Conservation (phyloP, 1,140 invertebrate genomes). For the Neelides sp. region DNA sequence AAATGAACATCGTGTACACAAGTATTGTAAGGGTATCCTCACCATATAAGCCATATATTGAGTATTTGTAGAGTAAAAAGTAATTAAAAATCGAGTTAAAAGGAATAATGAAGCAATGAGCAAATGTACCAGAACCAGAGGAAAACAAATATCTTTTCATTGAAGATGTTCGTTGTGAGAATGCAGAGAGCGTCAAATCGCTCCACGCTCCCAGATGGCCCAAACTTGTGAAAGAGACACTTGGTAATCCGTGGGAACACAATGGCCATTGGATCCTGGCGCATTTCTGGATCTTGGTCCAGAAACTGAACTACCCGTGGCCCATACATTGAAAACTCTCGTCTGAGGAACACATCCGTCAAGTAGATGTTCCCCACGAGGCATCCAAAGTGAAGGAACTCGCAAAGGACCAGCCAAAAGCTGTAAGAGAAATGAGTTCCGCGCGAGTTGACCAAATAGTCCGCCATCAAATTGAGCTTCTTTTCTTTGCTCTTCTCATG, state of each 20-base stretch:
- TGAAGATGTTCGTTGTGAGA: slow-evolving; percentile 34
- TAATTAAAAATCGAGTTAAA: too few relatives aligned
- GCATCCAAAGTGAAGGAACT: slow-evolving; percentile 36
- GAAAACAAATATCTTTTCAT: slow-evolving; percentile 27
- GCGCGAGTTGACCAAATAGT: too few relatives aligned
- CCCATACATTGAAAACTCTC: slow-evolving; percentile 39
- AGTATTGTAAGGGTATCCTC: too few relatives aligned
- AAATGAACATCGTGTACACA: too few relatives aligned
- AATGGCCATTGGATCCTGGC: slow-evolving; percentile 34
- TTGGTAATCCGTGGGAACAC: slow-evolving; percentile 37
- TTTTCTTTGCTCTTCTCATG: too few relatives aligned
- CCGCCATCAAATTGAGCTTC: too few relatives aligned
- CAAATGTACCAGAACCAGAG: slow-evolving; percentile 27
- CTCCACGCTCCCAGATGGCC: slow-evolving; percentile 21
- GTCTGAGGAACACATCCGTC: slow-evolving; percentile 39
- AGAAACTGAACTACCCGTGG: slow-evolving; percentile 32
- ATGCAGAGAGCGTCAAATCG: slow-evolving; percentile 23
- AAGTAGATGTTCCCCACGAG: slow-evolving; percentile 40
- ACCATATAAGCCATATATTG: too few relatives aligned
- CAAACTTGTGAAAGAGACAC: slow-evolving; percentile 33
- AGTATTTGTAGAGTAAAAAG: too few relatives aligned
- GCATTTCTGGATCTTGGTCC: slow-evolving; percentile 31
- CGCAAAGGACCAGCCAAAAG: slow-evolving; percentile 33
- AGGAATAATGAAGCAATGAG: too few relatives aligned
- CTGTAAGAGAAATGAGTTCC: slow-evolving; percentile 30